Percentiles rank a stretch among this genome's conserved stretches.
Conservation (phyloP, 2,797 vertebrate genomes). For the Thunnus albacares region DNA sequence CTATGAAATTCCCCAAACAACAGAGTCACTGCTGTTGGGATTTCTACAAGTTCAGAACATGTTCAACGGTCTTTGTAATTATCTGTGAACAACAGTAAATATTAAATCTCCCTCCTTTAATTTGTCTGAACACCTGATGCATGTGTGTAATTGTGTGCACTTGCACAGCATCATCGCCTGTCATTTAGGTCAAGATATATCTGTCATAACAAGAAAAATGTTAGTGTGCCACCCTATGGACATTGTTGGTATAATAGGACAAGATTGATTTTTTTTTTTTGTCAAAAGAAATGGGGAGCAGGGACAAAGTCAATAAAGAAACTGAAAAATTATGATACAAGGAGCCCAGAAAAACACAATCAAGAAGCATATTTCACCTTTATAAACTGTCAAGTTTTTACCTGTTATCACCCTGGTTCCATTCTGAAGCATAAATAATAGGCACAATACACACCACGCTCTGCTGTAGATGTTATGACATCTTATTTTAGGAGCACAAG, state of each 20-base stretch:
- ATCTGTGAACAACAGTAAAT: background rate
- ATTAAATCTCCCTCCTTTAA: background rate
- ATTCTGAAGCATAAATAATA: conserved; percentile 72
- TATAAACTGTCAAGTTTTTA: conserved; percentile 32
- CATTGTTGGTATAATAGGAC: conserved; percentile 47
- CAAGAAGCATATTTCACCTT: conserved; percentile 37
- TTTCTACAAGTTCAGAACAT: conserved; percentile 38
- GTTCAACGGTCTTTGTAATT: conserved; percentile 15
- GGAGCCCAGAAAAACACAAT: conserved; percentile 39
- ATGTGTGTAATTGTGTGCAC: background rate
- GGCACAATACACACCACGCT: conserved; percentile 66
- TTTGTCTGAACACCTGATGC: conserved; percentile 19
- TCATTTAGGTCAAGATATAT: conserved; percentile 12
- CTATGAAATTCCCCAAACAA: conserved; percentile 19
- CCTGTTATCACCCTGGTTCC: conserved; percentile 47
- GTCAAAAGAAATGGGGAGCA: background rate
- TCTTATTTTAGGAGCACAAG: conserved; percentile 48
- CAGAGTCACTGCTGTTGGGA: conserved; percentile 1
- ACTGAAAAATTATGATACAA: conserved; percentile 20
- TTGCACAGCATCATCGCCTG: conserved; percentile 8
- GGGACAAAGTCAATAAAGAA: background rate
- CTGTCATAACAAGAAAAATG: conserved; percentile 26
- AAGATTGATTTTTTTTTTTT: conserved; percentile 4
- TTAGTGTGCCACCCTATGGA: conserved; percentile 72
- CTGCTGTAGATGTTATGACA: conserved; percentile 44